Evolutionary conservation across 2,113 vertebrate species (phyloP), one percentile per base, ranked within the genome.

Genomic region (Macheiramphus alcinus): DNA sequence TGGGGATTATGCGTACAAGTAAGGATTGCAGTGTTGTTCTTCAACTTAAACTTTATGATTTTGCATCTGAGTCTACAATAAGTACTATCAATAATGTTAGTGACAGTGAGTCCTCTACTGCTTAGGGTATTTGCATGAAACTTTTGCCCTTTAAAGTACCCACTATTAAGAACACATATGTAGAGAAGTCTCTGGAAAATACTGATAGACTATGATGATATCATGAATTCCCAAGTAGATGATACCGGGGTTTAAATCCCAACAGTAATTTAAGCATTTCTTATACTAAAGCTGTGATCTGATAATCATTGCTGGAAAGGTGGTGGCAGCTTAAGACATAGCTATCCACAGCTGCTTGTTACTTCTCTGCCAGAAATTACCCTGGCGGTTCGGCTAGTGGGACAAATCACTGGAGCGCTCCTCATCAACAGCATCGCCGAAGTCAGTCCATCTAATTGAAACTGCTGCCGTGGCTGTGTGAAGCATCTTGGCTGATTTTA

Each of bases 341-440:
- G 59, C 36, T 80, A 22, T 52, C 31, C 42, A 74, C 50, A 86
- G 70, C 80, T 70, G 53, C 53, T 52, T 55, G 38, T 78, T 73
- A 40, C 31, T 82, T 52, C 79, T 42, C 18, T 45, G 63, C 38
- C 71, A 90, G 66, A 34, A 61, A 63, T n/a, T 42, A 52, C 19
- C 29, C 43, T 0, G 0, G 48, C n/a, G 38, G n/a, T 56, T 72
- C 5, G 7, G 48, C 23, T 10, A 1, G 31, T 22, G 56, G 52
- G 75, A 75, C n/a, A 14, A 63, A 75, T 71, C 65, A 42, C 66
- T 22, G 53, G 67, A 86, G 63, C 31, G 80, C 59, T 70, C 53
- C 86, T 80, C 80, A 61, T 38, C 50, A 58, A 16, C 45, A 74
- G 32, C 5, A 0, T 6, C 0, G 4, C 80, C 50, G 16, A 78